Base-by-base conservation (phyloP, 35 echinoderm and acorn worm species). In the Hemicentrotus pulcherrimus region DNA sequence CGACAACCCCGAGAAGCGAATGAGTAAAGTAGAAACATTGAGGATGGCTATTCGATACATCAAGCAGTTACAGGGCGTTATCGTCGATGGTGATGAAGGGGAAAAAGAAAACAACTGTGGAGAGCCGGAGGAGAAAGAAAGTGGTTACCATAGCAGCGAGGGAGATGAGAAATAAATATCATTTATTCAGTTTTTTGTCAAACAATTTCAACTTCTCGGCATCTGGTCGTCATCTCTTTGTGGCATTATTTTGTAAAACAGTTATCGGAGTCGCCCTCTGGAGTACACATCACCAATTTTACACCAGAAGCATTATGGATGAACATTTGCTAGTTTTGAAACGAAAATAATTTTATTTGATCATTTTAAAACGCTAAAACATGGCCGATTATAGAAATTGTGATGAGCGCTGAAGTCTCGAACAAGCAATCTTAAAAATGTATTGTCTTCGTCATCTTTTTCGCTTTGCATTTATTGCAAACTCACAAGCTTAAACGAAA, bases 11-110 rank as follows among this genome's bases (percentile, higher is more conserved):
- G 98, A 99, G 61, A 99, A 99, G 90, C 95, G 98, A 65, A 94
- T 99, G 93, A 99, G 98, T 41, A 99, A 99, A 59, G 98, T 99
- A 0, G 98, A 99, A 89, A 99, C 98, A 58, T 88, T 99, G 47
- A 86, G 98, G 47, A 58, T 95, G 46, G 98, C 98, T n/a, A 99
- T 99, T 31, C 96, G 95, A 85, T 99, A 99, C 90, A 99, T 99
- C 47, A 99, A 99, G 88, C 96, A 99, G 78, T 94, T 99, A 31
- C 97, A 99, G 94, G 98, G 95, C 4, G 97, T 99, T 2, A 94
- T 99, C 4, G 88, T 91, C 86, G 95, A 95, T 31, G 48, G 86
- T n/a, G 91, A 94, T 15, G 96, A 98, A 19, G 94, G 97, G 28
- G 94, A 97, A 32, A 98, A 98, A 46, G 97, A 98, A 65, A 98